Conservation (phyloP, 92 coral and sea anemone genomes). For the Metridium senile region DNA sequence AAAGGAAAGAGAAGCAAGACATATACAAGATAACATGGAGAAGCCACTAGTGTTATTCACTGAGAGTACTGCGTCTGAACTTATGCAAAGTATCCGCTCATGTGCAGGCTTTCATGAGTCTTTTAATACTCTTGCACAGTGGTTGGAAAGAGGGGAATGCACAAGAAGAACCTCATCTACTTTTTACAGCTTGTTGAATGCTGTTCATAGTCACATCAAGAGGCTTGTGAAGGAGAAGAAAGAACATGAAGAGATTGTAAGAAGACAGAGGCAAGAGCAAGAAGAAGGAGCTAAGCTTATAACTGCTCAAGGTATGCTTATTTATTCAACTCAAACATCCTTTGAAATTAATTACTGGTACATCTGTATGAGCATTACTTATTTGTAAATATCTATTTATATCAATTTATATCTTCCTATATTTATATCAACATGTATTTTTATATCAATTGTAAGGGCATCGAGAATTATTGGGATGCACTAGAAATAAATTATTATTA, state of each 20-base stretch:
- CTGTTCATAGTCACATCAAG: constrained; percentile 66
- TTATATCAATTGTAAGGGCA: too few species aligned
- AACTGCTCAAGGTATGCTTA: constrained; percentile 67
- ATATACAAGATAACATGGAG: constrained; percentile 20
- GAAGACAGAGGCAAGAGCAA: constrained; percentile 67
- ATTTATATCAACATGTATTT: too few species aligned
- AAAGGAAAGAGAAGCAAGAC: constrained; percentile 58
- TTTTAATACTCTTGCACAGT: constrained; percentile 54
- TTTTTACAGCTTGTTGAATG: constrained; percentile 66
- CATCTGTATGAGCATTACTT: too few species aligned
- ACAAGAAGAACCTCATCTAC: constrained; percentile 63
- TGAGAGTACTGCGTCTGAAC: constrained; percentile 40
- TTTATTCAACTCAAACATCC: too few species aligned
- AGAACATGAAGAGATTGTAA: constrained; percentile 78
- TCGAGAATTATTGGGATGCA: too few species aligned
- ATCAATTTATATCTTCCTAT: too few species aligned
- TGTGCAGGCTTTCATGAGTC: constrained; percentile 46
- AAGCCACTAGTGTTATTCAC: constrained; percentile 15
- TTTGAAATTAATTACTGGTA: too few species aligned
- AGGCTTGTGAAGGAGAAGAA: constrained; percentile 67
- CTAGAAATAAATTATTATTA: too few species aligned
- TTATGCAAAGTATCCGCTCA: constrained; percentile 63
- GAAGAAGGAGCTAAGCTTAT: constrained; percentile 56
- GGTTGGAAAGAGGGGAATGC: constrained; percentile 86
- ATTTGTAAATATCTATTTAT: too few species aligned